Percentiles rank a stretch among this genome's conserved stretches.
Conservation (phyloP, 1,140 invertebrate genomes). For the Anastrepha obliqua region DNA sequence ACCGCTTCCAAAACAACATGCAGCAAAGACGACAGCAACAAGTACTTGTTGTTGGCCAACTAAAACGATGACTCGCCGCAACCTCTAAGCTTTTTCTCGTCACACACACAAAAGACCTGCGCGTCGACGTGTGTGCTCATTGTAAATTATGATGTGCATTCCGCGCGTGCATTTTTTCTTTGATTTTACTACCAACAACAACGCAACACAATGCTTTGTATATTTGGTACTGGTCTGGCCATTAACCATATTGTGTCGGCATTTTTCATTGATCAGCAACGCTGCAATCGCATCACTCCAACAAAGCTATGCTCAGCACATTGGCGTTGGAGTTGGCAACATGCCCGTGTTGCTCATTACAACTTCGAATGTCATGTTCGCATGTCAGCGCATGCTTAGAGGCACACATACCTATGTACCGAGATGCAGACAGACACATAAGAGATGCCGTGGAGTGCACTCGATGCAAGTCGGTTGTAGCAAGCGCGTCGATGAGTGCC, state of each 20-base stretch:
- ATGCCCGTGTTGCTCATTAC: constrained; percentile 37
- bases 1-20: constrained; percentile 26
- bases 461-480: not conserved
- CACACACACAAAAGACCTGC: not conserved
- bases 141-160: constrained; percentile 45
- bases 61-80: not conserved
- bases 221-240: not conserved
- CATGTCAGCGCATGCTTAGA: constrained; percentile 36
- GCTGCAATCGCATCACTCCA: not conserved
- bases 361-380: constrained; percentile 48
- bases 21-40: not conserved
- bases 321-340: constrained; percentile 18
- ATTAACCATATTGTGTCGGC: constrained; percentile 24
- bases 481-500: constrained; percentile 22
- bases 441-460: not conserved
- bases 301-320: not conserved
- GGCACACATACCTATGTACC: not conserved
- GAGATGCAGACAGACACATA: not conserved
- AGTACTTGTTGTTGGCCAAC: not conserved
- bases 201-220: not conserved
- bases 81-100: constrained; percentile 15
- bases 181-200: not conserved
- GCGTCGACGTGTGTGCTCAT: constrained; percentile 32
- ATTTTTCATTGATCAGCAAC: constrained; percentile 27
- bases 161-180: not conserved